Evolutionary conservation across 2,888 invertebrate species (phyloP).

Genomic region (Rutpela maculata): DNA sequence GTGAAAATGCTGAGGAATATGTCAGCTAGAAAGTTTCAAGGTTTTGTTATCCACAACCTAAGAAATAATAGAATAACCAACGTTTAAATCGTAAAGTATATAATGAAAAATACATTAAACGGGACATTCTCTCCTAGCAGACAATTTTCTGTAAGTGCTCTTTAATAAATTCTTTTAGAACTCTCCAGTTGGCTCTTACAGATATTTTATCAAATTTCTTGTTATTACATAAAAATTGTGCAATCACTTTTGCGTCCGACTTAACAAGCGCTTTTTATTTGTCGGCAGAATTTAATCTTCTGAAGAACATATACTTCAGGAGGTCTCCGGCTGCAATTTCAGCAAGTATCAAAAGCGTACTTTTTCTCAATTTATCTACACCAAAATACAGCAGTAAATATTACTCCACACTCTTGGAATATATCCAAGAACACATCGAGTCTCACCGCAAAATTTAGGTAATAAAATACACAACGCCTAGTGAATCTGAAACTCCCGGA

Average conservation of each 20-base stretch:
- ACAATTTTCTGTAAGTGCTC: slow-evolving; percentile 1
- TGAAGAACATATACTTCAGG: slow-evolving; percentile 32
- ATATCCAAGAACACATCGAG: slow-evolving; percentile 24
- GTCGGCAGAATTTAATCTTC: slow-evolving; percentile 41
- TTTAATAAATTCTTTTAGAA: slow-evolving; percentile 14
- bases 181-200: slow-evolving; percentile 1
- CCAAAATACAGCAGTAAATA: slow-evolving; percentile 30
- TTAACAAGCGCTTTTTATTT: slow-evolving; percentile 40
- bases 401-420: slow-evolving; percentile 33
- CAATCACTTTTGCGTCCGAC: slow-evolving; percentile 23
- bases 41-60: neutral
- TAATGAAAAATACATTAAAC: neutral
- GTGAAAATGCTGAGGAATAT: too few species aligned
- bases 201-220: slow-evolving; percentile 24
- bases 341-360: slow-evolving; percentile 26
- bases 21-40: too few species aligned
- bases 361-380: slow-evolving; percentile 39
- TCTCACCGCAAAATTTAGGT: slow-evolving; percentile 33
- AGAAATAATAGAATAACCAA: slow-evolving; percentile 1
- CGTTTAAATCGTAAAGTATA: neutral
- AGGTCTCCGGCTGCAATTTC: slow-evolving; percentile 33
- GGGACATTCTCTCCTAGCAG: neutral
- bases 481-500: slow-evolving; percentile 34
- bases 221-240: slow-evolving; percentile 32
- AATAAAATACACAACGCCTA: slow-evolving; percentile 42